Percentiles rank a stretch among this genome's conserved stretches.
Conservation (phyloP, 2,113 vertebrate species). For the Puntigrus tetrazona region DNA sequence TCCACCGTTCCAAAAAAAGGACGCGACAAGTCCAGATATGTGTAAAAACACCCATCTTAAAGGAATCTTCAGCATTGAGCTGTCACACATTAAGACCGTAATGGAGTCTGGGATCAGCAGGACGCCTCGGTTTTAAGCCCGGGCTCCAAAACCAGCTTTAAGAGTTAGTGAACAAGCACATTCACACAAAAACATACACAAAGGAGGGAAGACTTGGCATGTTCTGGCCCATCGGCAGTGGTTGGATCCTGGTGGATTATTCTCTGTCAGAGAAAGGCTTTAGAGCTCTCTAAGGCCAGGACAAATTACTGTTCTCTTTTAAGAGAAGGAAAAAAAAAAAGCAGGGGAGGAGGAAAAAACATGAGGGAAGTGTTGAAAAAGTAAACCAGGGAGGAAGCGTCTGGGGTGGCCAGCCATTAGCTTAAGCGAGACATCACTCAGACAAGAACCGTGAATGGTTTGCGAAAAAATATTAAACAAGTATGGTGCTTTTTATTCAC, state of each 20-base stretch:
- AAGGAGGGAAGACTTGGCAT: slow-evolving; percentile 44
- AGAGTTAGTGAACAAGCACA: slow-evolving; percentile 41
- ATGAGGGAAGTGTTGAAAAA: slow-evolving; percentile 29
- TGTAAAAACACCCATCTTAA: slow-evolving; percentile 39
- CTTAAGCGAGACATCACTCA: slow-evolving; percentile 4
- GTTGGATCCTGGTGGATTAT: slow-evolving; percentile 53
- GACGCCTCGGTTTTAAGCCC: slow-evolving; percentile 31
- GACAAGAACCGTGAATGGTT: not conserved
- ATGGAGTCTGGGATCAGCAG: slow-evolving; percentile 59
- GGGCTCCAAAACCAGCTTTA: slow-evolving; percentile 30
- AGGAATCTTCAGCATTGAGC: slow-evolving; percentile 45
- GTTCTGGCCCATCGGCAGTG: slow-evolving; percentile 51
- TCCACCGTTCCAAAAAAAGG: slow-evolving; percentile 13
- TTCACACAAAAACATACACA: slow-evolving; percentile 46
- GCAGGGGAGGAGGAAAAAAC: slow-evolving; percentile 20
- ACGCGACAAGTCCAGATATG: slow-evolving; percentile 37
- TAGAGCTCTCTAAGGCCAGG: slow-evolving; percentile 44
- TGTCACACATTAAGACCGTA: slow-evolving; percentile 61
- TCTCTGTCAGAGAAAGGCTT: slow-evolving; percentile 53
- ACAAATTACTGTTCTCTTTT: slow-evolving; percentile 55
- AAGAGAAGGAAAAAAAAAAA: slow-evolving; percentile 44
- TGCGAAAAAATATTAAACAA: slow-evolving; percentile 1
- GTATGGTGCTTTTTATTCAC: not conserved
- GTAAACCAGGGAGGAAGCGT: slow-evolving; percentile 41
- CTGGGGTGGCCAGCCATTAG: slow-evolving; percentile 19